A percentile compares a stretch with the other conserved stretches of the same genome.
These are phyloP conservation scores for Brachylomia viminalis DNA, from an alignment of 2,888 invertebrate genomes.

Conservation along the genomic window DNA sequence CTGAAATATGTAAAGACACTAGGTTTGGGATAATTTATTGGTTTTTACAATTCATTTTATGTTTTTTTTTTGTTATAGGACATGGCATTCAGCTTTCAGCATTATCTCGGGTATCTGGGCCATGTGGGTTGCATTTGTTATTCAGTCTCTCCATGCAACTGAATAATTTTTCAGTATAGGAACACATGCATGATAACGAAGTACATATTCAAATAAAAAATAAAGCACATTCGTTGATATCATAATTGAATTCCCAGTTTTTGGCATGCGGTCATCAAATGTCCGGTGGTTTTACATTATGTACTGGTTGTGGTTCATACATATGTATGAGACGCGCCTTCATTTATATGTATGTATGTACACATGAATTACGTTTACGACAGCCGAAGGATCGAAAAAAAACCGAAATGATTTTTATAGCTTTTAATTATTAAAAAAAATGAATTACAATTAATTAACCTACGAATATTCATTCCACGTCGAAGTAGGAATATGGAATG, in stretches of 20 bases:
- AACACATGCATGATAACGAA: slow-evolving; percentile 25
- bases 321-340: slow-evolving; percentile 32
- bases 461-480: too few species aligned
- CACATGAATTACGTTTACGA: too few species aligned
- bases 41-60: not conserved
- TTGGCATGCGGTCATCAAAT: slow-evolving; percentile 51
- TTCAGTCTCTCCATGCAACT: not conserved
- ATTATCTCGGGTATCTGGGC: not conserved
- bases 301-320: slow-evolving; percentile 15
- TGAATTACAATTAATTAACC: too few species aligned
- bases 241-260: slow-evolving; percentile 60
- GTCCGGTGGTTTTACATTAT: slow-evolving; percentile 49
- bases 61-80: not conserved
- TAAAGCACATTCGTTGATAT: slow-evolving; percentile 30
- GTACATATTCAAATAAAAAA: slow-evolving; percentile 20
- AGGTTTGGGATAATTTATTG: not conserved
- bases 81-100: not conserved
- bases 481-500: too few species aligned
- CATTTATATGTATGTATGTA: slow-evolving; percentile 11
- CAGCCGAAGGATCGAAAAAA: too few species aligned
- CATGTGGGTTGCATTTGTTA: not conserved
- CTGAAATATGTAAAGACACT: not conserved
- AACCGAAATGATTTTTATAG: too few species aligned
- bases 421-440: too few species aligned
- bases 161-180: not conserved